Conservation (phyloP, 2,888 invertebrate species). For the Calameuta idolon region DNA sequence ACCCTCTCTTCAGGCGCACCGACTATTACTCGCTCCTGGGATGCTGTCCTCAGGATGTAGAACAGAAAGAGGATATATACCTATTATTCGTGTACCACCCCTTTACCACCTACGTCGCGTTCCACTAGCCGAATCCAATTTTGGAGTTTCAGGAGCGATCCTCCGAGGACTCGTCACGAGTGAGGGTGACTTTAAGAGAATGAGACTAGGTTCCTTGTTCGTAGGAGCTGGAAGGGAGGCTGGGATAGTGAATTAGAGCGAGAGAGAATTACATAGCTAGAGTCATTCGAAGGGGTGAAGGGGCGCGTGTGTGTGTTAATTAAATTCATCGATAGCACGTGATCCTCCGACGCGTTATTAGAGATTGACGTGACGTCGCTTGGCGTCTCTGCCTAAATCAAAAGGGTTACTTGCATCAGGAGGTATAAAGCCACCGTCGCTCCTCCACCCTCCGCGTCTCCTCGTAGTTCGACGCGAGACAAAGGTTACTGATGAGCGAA, state of each 20-base stretch:
- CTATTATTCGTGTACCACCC: neutral
- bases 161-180: neutral
- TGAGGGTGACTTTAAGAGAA: neutral
- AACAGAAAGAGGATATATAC: neutral
- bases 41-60: too few species aligned
- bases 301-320: constrained; percentile 14
- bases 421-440: neutral
- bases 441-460: neutral
- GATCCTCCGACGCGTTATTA: constrained; percentile 24
- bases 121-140: neutral
- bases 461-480: constrained; percentile 18
- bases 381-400: neutral
- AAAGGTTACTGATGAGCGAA: constrained; percentile 21
- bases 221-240: neutral
- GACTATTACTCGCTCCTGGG: too few species aligned
- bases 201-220: neutral
- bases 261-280: neutral
- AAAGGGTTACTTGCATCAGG: neutral
- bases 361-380: constrained; percentile 23
- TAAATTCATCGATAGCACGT: constrained; percentile 27
- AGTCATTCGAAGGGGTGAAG: neutral
- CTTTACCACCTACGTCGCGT: neutral
- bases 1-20: neutral
- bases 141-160: neutral
- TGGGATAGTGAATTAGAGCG: neutral